Evolutionary conservation across 2,113 vertebrate species (phyloP).

Genomic region (Mirounga angustirostris): DNA sequence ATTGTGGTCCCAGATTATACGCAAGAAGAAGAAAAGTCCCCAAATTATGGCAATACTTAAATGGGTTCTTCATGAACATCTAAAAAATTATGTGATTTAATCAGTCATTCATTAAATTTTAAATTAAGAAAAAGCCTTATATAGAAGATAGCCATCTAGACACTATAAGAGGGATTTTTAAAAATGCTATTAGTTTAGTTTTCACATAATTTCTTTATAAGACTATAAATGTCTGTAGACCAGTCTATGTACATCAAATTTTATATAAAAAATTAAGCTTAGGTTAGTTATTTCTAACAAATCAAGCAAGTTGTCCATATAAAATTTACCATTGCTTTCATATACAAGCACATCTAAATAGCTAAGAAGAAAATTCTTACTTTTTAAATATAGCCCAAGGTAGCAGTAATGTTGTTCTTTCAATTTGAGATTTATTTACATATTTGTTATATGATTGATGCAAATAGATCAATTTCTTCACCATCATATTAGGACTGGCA

Average conservation of each 20-base stretch:
- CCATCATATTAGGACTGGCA: not conserved
- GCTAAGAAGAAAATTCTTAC: not conserved
- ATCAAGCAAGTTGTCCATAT: not conserved
- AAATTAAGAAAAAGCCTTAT: constrained; percentile 70
- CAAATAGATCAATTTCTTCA: not conserved
- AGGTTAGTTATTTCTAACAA: constrained; percentile 1
- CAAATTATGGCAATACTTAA: not conserved
- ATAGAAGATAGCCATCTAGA: constrained; percentile 58
- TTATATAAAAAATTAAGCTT: constrained; percentile 41
- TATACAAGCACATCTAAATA: not conserved
- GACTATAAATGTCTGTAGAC: constrained; percentile 46
- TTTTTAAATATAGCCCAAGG: not conserved
- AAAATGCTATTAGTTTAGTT: constrained; percentile 65
- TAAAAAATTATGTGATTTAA: constrained; percentile 62
- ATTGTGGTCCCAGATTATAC: not conserved
- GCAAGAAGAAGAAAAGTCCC: not conserved
- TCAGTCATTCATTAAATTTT: constrained; percentile 75
- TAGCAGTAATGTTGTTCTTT: constrained; percentile 8
- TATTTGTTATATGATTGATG: not conserved
- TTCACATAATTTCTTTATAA: constrained; percentile 50
- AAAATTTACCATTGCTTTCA: constrained; percentile 12
- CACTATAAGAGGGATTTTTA: constrained; percentile 45
- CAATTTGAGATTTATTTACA: constrained; percentile 34
- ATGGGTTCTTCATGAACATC: constrained; percentile 62
- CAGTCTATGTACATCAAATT: not conserved